Evolutionary conservation across 1,140 invertebrate genomes (phyloP).

Genomic region (Halictus rubicundus): DNA sequence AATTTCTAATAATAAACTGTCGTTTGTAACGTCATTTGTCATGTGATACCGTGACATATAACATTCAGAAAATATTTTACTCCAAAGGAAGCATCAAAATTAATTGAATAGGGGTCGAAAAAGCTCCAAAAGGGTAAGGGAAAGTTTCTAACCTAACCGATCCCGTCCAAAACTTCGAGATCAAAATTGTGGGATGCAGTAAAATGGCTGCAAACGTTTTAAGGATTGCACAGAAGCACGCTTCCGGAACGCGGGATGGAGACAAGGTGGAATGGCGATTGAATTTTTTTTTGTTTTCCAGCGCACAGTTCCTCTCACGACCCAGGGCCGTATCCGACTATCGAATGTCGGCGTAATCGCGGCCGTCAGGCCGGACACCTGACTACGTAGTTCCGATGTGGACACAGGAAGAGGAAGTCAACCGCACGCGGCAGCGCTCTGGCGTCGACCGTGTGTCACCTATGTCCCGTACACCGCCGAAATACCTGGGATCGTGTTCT

Average conservation of each 20-base stretch:
- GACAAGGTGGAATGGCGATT: neutral
- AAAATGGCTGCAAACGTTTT: too few species aligned
- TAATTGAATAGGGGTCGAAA: too few species aligned
- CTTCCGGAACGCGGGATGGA: constrained; percentile 9
- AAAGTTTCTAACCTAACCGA: too few species aligned
- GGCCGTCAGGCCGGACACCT: constrained; percentile 63
- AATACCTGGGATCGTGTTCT: constrained; percentile 26
- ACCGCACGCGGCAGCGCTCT: constrained; percentile 64
- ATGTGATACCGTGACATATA: too few species aligned
- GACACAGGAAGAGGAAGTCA: constrained; percentile 75
- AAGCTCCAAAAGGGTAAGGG: too few species aligned
- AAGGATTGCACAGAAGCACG: too few species aligned
- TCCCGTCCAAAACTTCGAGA: too few species aligned
- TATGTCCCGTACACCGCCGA: neutral
- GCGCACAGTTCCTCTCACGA: constrained; percentile 22
- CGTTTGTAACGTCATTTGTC: too few species aligned
- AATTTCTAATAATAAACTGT: too few species aligned
- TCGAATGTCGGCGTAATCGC: constrained; percentile 41
- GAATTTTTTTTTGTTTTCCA: constrained; percentile 3
- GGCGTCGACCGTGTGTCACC: constrained; percentile 41
- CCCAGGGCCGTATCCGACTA: constrained; percentile 43
- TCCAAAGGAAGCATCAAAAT: too few species aligned
- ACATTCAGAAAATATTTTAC: too few species aligned
- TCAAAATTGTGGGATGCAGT: too few species aligned
- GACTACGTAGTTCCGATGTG: constrained; percentile 71